Conservation (phyloP, 2,888 invertebrate genomes). For the Sepiola atlantica region DNA sequence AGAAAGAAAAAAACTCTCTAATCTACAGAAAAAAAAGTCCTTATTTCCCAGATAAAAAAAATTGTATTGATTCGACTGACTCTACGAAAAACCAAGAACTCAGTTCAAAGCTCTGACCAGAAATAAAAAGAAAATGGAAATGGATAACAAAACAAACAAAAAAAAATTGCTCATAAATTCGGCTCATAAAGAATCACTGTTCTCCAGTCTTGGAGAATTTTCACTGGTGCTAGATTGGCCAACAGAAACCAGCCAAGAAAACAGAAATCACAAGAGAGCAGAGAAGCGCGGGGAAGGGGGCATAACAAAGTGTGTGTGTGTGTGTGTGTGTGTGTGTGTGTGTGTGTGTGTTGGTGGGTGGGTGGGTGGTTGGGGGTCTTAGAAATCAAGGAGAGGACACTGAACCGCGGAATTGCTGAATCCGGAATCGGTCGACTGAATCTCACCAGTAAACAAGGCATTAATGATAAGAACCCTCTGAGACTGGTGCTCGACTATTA, state of each 20-base stretch:
- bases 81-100: neutral
- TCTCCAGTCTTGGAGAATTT: neutral
- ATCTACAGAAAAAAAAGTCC: neutral
- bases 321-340: too few species aligned
- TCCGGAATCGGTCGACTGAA: neutral
- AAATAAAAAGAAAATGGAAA: neutral
- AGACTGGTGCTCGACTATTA: neutral
- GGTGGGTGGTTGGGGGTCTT: too few species aligned
- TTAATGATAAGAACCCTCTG: neutral
- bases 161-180: neutral
- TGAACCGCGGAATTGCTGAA: neutral
- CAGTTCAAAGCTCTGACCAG: neutral
- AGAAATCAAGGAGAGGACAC: neutral
- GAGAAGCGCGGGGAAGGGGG: neutral
- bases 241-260: neutral
- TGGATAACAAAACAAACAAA: neutral
- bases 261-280: too few species aligned
- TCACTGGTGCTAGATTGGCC: neutral
- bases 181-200: neutral
- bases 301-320: too few species aligned
- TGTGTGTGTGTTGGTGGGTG: too few species aligned
- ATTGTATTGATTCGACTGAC: neutral
- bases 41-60: neutral
- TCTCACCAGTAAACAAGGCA: constrained; percentile 9
- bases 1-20: neutral